Base-by-base conservation (phyloP, 2,797 vertebrate genomes). In the Sebastes diploproa region DNA sequence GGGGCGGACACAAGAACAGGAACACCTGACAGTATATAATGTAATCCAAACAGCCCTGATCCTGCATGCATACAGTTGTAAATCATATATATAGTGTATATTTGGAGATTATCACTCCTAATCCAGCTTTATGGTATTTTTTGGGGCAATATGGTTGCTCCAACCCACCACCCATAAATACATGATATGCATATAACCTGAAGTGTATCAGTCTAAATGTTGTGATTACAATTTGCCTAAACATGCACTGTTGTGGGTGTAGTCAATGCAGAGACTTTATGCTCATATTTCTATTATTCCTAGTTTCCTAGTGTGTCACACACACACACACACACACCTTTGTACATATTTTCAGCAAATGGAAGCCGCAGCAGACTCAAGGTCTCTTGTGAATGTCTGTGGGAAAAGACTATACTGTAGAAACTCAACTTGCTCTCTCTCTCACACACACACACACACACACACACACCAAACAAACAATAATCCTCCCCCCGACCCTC, bases 311-410 rank as follows among this genome's bases (percentile, higher is more conserved):
- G 13, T 71, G 12, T 64, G 23, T 20, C 14, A 29, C 14, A 11
- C 38, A 61, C 46, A 27, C 14, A 67, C 66, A 50, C 42, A 76
- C 54, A 72, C n/a, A 66, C 18, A 62, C 62, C 22, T 84, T 87
- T 80, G 22, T 83, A 72, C 62, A 14, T 74, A 64, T 88, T 91
- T 86, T 84, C 89, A 88, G 75, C 72, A 79, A 89, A 91, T 89
- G 66, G 71, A 91, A 88, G 81, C 77, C 36, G 77, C 85, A 74
- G 68, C 75, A 89, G 83, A 84, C 81, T 93, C 91, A 93, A 94
- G 91, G 92, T 93, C 88, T 90, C 85, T 67, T 66, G 42, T 91
- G 86, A 92, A 91, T 89, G 79, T 87, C 71, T 72, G 65, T 66
- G 18, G 60, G 77, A 81, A 88, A 52, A 52, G 7, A 20, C 18